A percentile compares a stretch with the other conserved stretches of the same genome.
Evolutionary conservation across 2,888 invertebrate species (phyloP).

Genomic region (Cynaeus angustus): DNA sequence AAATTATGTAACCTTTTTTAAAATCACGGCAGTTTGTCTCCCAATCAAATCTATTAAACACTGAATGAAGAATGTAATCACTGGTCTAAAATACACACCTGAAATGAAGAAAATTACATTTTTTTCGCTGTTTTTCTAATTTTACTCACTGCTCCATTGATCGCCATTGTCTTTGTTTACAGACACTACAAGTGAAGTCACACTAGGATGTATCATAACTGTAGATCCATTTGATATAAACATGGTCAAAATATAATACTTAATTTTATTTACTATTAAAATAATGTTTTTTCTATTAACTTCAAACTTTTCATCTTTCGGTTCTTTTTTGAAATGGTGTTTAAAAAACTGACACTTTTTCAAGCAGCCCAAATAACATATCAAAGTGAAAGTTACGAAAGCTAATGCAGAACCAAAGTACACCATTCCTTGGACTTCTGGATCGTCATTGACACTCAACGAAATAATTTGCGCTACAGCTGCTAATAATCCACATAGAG

Average conservation of each 20-base stretch:
- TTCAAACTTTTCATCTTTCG: not conserved
- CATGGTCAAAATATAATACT: slow-evolving; percentile 2
- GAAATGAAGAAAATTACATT: not conserved
- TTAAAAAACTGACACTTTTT: slow-evolving; percentile 14
- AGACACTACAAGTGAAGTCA: slow-evolving; percentile 32
- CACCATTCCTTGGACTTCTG: slow-evolving; percentile 16
- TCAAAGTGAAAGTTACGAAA: slow-evolving; percentile 22
- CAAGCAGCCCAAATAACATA: slow-evolving; percentile 4
- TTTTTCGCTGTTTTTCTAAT: not conserved
- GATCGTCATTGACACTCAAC: slow-evolving; percentile 3
- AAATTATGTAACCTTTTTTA: not conserved
- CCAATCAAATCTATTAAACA: not conserved
- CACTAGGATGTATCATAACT: not conserved
- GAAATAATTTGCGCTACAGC: slow-evolving; percentile 40
- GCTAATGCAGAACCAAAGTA: slow-evolving; percentile 33
- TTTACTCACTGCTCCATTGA: slow-evolving; percentile 19
- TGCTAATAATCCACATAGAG: slow-evolving; percentile 34
- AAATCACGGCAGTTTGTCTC: not conserved
- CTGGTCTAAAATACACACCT: slow-evolving; percentile 9
- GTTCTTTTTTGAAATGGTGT: slow-evolving; percentile 13
- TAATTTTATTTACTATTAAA: slow-evolving; percentile 5
- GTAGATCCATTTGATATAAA: not conserved
- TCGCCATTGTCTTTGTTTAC: slow-evolving; percentile 29
- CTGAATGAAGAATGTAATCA: not conserved
- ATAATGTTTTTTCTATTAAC: not conserved